phyloP scores from a whole-genome alignment of 2,888 invertebrate species.

The Cerastis rubricosa region DNA sequence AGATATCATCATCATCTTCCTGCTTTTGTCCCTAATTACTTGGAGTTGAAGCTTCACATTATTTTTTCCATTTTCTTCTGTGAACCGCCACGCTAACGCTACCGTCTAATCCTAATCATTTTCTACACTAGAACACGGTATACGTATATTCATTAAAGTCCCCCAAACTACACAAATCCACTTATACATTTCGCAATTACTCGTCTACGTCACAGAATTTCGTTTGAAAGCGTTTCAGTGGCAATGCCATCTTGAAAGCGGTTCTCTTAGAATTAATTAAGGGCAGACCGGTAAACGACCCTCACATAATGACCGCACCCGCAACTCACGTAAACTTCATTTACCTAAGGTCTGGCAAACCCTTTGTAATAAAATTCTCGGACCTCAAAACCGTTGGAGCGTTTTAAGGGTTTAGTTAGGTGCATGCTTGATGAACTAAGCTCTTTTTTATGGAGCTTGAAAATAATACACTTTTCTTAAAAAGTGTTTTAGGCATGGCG shows the following conservation, averaged over 20 bases:
- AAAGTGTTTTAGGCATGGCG: too few relatives aligned
- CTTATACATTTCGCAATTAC: conserved; percentile 44
- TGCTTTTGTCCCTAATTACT: background rate
- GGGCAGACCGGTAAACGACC: conserved; percentile 65
- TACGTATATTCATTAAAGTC: background rate
- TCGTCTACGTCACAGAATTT: conserved; percentile 45
- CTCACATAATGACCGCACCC: conserved; percentile 71
- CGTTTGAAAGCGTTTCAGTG: conserved; percentile 41
- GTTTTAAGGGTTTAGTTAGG: conserved; percentile 46
- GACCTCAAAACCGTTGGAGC: conserved; percentile 62
- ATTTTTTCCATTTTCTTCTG: background rate
- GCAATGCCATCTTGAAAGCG: conserved; percentile 58
- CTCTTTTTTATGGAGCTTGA: conserved; percentile 14
- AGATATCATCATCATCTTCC: background rate
- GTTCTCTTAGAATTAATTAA: conserved; percentile 72
- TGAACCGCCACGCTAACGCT: background rate
- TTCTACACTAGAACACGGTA: background rate
- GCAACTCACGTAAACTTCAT: conserved; percentile 69
- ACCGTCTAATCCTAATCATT: background rate
- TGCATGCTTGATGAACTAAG: conserved; percentile 41
- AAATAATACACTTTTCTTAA: conserved; percentile 4
- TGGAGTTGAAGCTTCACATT: background rate
- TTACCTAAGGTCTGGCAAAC: conserved; percentile 52
- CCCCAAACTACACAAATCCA: conserved; percentile 8
- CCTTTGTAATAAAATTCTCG: conserved; percentile 72